Percentiles rank a stretch among this genome's conserved stretches.
Conservation (phyloP, 2,888 invertebrate genomes). For the Pachycephus smyrnensis region DNA sequence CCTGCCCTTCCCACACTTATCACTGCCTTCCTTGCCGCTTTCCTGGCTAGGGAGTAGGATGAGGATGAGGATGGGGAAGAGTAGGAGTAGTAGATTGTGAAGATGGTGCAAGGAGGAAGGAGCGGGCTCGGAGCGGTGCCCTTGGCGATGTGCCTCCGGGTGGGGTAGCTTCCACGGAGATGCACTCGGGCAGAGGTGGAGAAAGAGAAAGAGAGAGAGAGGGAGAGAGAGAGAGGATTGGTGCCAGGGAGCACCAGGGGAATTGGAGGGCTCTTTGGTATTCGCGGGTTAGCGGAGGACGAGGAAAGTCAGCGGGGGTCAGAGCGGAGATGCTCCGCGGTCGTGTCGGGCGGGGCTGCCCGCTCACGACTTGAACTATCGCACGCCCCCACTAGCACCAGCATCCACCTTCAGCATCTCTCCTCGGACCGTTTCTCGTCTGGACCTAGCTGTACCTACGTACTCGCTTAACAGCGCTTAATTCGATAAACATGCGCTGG, state of each 20-base stretch:
- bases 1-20: conserved; percentile 67
- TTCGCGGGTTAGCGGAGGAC: conserved; percentile 47
- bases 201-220: conserved; percentile 12
- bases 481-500: conserved; percentile 47
- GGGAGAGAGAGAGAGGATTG: conserved; percentile 24
- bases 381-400: conserved; percentile 70
- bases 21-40: conserved; percentile 47
- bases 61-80: conserved; percentile 21
- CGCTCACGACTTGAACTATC: conserved; percentile 74
- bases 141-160: conserved; percentile 51
- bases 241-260: conserved; percentile 8
- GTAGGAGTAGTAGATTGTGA: conserved; percentile 7
- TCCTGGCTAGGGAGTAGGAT: neutral
- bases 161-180: conserved; percentile 38
- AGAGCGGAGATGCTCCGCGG: conserved; percentile 65
- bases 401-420: conserved; percentile 56
- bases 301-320: conserved; percentile 65
- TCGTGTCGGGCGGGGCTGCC: conserved; percentile 67
- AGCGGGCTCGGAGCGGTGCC: conserved; percentile 41
- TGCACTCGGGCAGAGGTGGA: conserved; percentile 1
- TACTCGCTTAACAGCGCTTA: conserved; percentile 43
- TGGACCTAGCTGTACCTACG: conserved; percentile 31
- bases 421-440: conserved; percentile 45
- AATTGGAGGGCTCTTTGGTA: conserved; percentile 37
- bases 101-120: conserved; percentile 11